Conservation (phyloP, 1,140 invertebrate genomes). For the Mercenaria mercenaria region DNA sequence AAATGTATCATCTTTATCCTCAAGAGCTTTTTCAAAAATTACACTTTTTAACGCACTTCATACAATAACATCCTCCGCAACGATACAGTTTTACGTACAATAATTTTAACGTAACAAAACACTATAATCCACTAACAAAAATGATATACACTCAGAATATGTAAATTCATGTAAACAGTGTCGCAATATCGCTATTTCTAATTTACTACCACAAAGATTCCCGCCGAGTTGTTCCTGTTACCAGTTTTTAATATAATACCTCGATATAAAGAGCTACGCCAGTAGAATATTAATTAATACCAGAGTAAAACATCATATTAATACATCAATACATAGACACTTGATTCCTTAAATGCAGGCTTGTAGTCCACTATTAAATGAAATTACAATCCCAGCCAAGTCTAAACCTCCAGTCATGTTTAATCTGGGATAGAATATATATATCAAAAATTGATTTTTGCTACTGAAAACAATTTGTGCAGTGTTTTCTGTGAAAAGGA, state of each 20-base stretch:
- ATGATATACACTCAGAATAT: background rate
- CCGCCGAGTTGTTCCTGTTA: background rate
- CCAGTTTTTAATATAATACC: background rate
- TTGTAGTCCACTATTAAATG: background rate
- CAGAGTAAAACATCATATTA: background rate
- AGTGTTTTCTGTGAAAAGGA: background rate
- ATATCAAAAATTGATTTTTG: background rate
- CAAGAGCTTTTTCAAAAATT: background rate
- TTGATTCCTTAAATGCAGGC: conserved; percentile 13
- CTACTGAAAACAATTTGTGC: background rate
- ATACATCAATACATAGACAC: background rate
- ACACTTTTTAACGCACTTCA: background rate
- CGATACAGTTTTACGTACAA: background rate
- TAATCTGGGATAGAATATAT: background rate
- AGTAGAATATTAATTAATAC: conserved; percentile 28
- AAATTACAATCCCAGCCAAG: background rate
- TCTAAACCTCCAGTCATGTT: no score
- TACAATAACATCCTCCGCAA: background rate
- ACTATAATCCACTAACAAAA: background rate
- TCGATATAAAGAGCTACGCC: background rate
- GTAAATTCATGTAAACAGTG: background rate
- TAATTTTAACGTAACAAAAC: background rate
- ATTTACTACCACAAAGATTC: conserved; percentile 8
- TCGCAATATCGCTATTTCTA: background rate
- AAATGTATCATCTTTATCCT: conserved; percentile 24